A percentile compares a stretch with the other conserved stretches of the same genome.
Evolutionary conservation across 2,797 vertebrate species (phyloP).

Genomic region (Odontamblyopus lacepedii): DNA sequence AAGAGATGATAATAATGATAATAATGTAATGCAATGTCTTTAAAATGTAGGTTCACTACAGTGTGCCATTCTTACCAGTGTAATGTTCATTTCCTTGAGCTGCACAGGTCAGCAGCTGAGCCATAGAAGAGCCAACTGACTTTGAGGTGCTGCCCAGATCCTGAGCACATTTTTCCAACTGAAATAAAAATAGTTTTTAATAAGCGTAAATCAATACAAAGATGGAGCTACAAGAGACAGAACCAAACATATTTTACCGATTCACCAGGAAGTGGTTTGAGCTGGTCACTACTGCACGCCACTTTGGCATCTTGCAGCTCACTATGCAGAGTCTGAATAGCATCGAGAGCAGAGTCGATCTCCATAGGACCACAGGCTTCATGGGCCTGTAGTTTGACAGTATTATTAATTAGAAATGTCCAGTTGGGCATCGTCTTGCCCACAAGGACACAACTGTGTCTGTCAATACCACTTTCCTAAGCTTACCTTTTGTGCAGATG

Average conservation of each 20-base stretch:
- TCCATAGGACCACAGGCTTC: slow-evolving; percentile 98
- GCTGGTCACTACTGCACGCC: slow-evolving; percentile 84
- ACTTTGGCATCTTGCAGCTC: slow-evolving; percentile 95
- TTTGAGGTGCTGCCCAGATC: slow-evolving; percentile 97
- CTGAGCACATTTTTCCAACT: slow-evolving; percentile 97
- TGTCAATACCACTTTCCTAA: not conserved
- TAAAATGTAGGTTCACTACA: not conserved
- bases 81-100: slow-evolving; percentile 98
- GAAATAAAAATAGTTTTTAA: not conserved
- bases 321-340: slow-evolving; percentile 90
- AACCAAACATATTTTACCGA: slow-evolving; percentile 74
- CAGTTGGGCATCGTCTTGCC: not conserved
- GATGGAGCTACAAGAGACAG: not conserved
- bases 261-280: slow-evolving; percentile 96
- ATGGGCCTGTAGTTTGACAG: slow-evolving; percentile 82
- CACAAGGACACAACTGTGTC: not conserved
- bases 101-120: slow-evolving; percentile 94
- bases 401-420: not conserved
- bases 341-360: slow-evolving; percentile 93
- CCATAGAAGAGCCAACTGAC: slow-evolving; percentile 97
- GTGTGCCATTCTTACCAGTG: slow-evolving; percentile 81
- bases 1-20: not conserved
- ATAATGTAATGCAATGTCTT: not conserved
- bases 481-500: slow-evolving; percentile 93
- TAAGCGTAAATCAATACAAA: not conserved